These are phyloP conservation scores for Carlito syrichta DNA, from an alignment of 2,113 vertebrate genomes.

Conservation along the genomic window DNA sequence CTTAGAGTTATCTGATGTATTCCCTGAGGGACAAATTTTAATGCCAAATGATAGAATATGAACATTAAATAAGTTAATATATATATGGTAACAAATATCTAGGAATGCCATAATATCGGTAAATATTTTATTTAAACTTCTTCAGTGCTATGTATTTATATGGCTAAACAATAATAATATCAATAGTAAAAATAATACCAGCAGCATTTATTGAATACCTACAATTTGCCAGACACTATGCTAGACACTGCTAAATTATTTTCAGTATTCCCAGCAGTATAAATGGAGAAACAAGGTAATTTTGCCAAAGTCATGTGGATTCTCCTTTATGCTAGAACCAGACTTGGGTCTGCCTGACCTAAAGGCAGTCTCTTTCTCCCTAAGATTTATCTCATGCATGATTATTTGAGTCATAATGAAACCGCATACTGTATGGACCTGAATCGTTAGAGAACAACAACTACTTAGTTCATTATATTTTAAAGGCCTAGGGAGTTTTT, in stretches of 20 bases:
- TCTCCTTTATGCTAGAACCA: background rate
- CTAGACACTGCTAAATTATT: background rate
- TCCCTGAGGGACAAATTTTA: background rate
- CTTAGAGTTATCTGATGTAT: background rate
- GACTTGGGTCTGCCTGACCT: background rate
- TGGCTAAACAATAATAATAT: background rate
- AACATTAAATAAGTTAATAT: background rate
- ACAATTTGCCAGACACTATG: background rate
- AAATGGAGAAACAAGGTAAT: background rate
- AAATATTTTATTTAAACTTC: background rate
- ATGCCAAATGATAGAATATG: background rate
- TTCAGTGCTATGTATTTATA: background rate
- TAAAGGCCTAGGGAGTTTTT: background rate
- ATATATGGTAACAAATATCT: background rate
- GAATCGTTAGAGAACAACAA: background rate
- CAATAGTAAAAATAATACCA: background rate
- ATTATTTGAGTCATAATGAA: background rate
- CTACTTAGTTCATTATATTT: background rate
- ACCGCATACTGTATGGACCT: background rate
- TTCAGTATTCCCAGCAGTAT: background rate
- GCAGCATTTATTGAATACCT: background rate
- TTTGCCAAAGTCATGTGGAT: background rate
- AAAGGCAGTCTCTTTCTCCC: background rate
- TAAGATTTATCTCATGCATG: background rate
- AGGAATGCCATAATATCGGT: background rate